A percentile compares a stretch with the other conserved stretches of the same genome.
Conservation (phyloP, 2,888 invertebrate genomes). For the Zaprionus bogoriensis region DNA sequence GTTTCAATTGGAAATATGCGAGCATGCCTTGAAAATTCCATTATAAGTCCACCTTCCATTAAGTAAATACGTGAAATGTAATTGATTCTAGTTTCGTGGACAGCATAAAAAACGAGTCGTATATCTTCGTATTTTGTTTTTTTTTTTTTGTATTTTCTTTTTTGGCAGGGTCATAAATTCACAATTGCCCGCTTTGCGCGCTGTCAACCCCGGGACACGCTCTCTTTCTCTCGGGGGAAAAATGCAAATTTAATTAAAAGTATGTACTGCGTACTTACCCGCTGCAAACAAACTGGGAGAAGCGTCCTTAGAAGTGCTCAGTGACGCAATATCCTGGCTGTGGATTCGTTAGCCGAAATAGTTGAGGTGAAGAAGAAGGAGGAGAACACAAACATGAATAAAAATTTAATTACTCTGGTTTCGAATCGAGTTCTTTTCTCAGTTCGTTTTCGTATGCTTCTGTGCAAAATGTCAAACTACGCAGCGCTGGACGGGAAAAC, state of each 20-base stretch:
- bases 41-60: not conserved
- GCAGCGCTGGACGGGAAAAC: conserved; percentile 19
- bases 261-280: conserved; percentile 34
- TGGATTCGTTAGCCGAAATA: not conserved
- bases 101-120: not conserved
- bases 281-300: conserved; percentile 24
- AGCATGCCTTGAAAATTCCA: too few species aligned
- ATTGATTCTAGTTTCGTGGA: conserved; percentile 3
- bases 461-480: conserved; percentile 35
- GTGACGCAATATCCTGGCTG: conserved; percentile 48
- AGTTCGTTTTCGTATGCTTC: conserved; percentile 1
- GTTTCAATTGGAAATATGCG: too few species aligned
- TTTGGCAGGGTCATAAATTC: conserved; percentile 1
- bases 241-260: conserved; percentile 41
- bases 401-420: conserved; percentile 12
- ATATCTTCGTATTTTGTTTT: not conserved
- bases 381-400: conserved; percentile 13
- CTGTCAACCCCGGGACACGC: not conserved
- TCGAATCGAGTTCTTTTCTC: not conserved
- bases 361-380: not conserved
- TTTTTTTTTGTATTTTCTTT: too few species aligned
- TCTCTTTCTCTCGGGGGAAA: conserved; percentile 13
- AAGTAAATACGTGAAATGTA: not conserved
- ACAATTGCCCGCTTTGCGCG: not conserved
- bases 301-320: conserved; percentile 20